These are phyloP conservation scores for Meteorus sp. DNA, from an alignment of 1,140 invertebrate genomes.

Conservation along the genomic window DNA sequence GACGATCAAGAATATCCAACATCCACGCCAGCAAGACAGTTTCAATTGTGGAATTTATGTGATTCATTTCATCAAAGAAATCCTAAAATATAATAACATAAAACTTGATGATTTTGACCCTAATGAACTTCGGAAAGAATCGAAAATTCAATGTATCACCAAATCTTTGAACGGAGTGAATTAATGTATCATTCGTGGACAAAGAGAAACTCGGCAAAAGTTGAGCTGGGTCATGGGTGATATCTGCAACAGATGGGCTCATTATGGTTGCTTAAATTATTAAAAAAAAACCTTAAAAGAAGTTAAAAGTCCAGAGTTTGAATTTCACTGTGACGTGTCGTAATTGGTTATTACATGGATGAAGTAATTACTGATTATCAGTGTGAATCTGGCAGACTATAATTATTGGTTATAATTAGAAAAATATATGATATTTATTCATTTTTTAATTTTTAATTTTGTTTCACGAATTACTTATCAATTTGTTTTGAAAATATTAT, in stretches of 20 bases:
- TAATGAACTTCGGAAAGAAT: background rate
- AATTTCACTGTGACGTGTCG: background rate
- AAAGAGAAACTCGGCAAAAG: background rate
- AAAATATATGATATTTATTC: too few species aligned
- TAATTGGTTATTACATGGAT: slow-evolving; percentile 44
- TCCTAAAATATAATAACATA: background rate
- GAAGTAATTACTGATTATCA: too few species aligned
- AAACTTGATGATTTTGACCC: background rate
- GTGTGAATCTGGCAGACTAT: too few species aligned
- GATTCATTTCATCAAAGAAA: background rate
- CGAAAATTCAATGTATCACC: background rate
- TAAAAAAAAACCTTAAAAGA: background rate
- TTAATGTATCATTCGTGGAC: background rate
- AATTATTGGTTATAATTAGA: too few species aligned
- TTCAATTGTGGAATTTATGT: background rate
- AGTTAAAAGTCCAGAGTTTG: background rate
- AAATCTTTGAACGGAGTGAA: background rate
- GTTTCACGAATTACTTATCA: too few species aligned
- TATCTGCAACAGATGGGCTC: background rate
- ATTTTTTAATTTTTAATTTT: too few species aligned
- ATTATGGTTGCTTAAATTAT: background rate
- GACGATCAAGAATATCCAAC: background rate
- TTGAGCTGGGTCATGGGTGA: background rate
- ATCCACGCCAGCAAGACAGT: background rate
- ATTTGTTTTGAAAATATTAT: too few species aligned